A percentile compares a stretch with the other conserved stretches of the same genome.
Evolutionary conservation across 2,113 vertebrate genomes (phyloP).

Genomic region (Oncorhynchus nerka): DNA sequence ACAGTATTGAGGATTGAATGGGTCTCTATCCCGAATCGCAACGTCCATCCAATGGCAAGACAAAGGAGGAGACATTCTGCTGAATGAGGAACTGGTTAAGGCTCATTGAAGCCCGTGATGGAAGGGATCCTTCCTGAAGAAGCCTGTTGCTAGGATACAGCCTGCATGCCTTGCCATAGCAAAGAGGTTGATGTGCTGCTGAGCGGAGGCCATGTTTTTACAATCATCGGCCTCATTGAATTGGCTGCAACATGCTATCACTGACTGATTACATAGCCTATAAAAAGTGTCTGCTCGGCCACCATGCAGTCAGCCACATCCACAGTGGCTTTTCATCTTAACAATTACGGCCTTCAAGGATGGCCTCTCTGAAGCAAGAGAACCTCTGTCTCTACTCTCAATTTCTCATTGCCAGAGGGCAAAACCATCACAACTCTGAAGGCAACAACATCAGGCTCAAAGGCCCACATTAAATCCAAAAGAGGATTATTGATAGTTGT

Average conservation of each 20-base stretch:
- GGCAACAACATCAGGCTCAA: neutral
- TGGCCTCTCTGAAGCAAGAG: no score
- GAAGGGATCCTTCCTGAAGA: conserved; percentile 36
- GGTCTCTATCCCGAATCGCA: neutral
- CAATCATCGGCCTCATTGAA: conserved; percentile 21
- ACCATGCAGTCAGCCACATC: no score
- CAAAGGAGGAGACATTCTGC: neutral
- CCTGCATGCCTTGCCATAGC: conserved; percentile 25
- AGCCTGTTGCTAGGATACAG: conserved; percentile 57
- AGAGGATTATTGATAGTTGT: neutral
- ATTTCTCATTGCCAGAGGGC: neutral
- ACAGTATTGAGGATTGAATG: neutral
- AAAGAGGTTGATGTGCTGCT: conserved; percentile 25
- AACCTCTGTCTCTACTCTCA: no score
- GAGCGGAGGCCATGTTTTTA: conserved; percentile 20
- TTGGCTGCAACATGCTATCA: neutral
- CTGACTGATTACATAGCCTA: conserved; percentile 12
- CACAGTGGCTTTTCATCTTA: no score
- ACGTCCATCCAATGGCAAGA: neutral
- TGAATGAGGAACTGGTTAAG: neutral
- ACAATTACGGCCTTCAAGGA: no score
- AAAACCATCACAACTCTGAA: neutral
- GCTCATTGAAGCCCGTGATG: conserved; percentile 1
- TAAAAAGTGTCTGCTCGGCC: no score
- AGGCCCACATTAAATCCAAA: neutral